Base-by-base conservation (phyloP, 2,888 invertebrate species). In the Drosophila anceps region DNA sequence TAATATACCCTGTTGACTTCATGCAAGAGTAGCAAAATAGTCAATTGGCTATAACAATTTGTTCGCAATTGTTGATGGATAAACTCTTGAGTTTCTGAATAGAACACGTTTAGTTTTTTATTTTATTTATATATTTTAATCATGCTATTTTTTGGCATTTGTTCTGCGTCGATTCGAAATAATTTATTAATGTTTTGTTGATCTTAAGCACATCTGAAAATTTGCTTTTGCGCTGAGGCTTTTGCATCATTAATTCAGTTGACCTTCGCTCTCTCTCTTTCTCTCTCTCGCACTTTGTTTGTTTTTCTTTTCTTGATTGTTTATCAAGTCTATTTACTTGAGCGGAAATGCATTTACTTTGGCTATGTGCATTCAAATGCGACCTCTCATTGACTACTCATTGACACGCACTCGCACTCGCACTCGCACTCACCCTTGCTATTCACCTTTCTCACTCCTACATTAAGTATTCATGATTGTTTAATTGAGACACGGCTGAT, bases 261-360 rank as follows among this genome's bases (percentile, higher is more conserved):
- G 85, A 70, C 88, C 88, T 81, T 84, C 71, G 67, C 29, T 72
- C 71, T 80, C 69, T 61, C 70, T 72, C 71, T 24, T 24, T 24
- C 24, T 24, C 24, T 24, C 24, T 24, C 24, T 80, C 67, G 59
- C 70, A 3, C 31, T 33, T 50, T 53, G 9, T 53, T 37, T 53
- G 53, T 27, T 35, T 65, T 27, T 20, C 20, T 20, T 20, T 33
- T 20, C 70, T 69, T 63, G 64, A 65, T 62, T 69, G 53, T 67
- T 75, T 69, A 68, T 73, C 71, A 81, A 87, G 83, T 90, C 78
- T 90, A 88, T 82, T 90, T 88, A 80, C 88, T 87, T 89, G 79
- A 82, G 68, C 70, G 66, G 68, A 55, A 66, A 71, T 50, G 27
- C 53, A 72, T 55, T 27, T 68, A 59, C 77, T 81, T 69, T 76